A percentile compares a stretch with the other conserved stretches of the same genome.
phyloP scores from a whole-genome alignment of 2,113 vertebrate genomes.

The Otolemur garnettii region DNA sequence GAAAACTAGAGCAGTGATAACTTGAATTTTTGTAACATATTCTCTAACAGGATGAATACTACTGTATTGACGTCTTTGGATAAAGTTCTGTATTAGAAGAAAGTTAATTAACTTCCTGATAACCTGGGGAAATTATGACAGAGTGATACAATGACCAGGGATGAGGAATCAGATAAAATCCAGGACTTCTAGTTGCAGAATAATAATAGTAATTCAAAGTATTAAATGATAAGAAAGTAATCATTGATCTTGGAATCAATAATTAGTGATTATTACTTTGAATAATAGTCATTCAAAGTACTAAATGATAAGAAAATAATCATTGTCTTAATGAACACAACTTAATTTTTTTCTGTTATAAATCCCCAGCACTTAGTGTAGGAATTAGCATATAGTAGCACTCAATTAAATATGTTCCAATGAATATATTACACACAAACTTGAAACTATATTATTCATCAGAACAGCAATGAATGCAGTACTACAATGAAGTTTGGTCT shows the following conservation, averaged over 20 bases:
- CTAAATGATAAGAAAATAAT: slow-evolving; percentile 30
- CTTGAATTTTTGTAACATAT: neutral
- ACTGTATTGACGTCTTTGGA: slow-evolving; percentile 22
- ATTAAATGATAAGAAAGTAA: slow-evolving; percentile 26
- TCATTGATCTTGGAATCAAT: neutral
- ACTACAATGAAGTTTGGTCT: slow-evolving; percentile 4
- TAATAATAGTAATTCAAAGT: slow-evolving; percentile 27
- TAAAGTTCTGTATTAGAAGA: slow-evolving; percentile 36
- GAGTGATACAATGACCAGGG: neutral
- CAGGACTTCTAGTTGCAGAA: slow-evolving; percentile 9
- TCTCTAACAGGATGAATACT: slow-evolving; percentile 12
- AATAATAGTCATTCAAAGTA: slow-evolving; percentile 22
- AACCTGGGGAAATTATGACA: slow-evolving; percentile 12
- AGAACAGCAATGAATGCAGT: neutral
- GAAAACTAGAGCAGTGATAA: slow-evolving; percentile 5
- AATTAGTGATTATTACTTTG: no score
- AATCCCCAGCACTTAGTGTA: neutral
- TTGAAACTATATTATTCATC: neutral
- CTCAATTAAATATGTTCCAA: neutral
- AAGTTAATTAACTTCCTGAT: slow-evolving; percentile 35
- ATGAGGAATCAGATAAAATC: slow-evolving; percentile 38
- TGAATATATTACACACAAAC: neutral
- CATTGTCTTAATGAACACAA: neutral
- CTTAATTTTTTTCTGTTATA: slow-evolving; percentile 36
- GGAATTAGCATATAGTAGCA: neutral